Percentiles rank a stretch among this genome's conserved stretches.
Evolutionary conservation across 2,797 vertebrate genomes (phyloP).

Genomic region (Enteromius afrohamiltoni): DNA sequence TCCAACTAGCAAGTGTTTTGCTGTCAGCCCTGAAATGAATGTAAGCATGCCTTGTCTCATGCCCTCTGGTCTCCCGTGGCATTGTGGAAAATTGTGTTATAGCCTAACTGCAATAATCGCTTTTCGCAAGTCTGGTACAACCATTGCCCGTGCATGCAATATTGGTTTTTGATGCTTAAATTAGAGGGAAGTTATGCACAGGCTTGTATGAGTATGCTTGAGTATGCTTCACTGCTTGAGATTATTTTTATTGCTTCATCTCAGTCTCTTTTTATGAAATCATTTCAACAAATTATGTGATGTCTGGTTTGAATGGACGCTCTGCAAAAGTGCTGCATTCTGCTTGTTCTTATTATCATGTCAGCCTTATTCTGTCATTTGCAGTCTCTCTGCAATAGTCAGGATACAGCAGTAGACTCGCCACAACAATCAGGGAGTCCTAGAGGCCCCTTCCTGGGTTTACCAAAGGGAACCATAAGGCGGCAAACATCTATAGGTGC

Average conservation of each 20-base stretch:
- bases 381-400: slow-evolving; percentile 88
- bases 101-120: not conserved
- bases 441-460: slow-evolving; percentile 85
- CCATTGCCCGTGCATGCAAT: slow-evolving; percentile 25
- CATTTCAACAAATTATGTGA: not conserved
- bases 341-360: slow-evolving; percentile 4
- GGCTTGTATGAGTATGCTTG: too few species aligned
- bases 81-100: slow-evolving; percentile 24
- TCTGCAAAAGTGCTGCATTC: slow-evolving; percentile 27
- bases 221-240: not conserved
- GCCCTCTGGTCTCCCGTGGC: not conserved
- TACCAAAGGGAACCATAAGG: slow-evolving; percentile 89
- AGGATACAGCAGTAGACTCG: slow-evolving; percentile 86
- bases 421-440: slow-evolving; percentile 82
- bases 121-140: slow-evolving; percentile 16
- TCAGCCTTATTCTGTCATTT: slow-evolving; percentile 48
- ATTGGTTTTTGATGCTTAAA: not conserved
- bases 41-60: slow-evolving; percentile 72
- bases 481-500: slow-evolving; percentile 93
- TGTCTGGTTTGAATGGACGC: not conserved
- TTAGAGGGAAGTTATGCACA: slow-evolving; percentile 5
- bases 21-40: slow-evolving; percentile 82
- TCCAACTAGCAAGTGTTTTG: slow-evolving; percentile 87
- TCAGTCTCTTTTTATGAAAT: slow-evolving; percentile 16
- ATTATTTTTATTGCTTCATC: not conserved